Evolutionary conservation across 2,113 vertebrate genomes (phyloP).

Genomic region (Chrysochloris asiatica): DNA sequence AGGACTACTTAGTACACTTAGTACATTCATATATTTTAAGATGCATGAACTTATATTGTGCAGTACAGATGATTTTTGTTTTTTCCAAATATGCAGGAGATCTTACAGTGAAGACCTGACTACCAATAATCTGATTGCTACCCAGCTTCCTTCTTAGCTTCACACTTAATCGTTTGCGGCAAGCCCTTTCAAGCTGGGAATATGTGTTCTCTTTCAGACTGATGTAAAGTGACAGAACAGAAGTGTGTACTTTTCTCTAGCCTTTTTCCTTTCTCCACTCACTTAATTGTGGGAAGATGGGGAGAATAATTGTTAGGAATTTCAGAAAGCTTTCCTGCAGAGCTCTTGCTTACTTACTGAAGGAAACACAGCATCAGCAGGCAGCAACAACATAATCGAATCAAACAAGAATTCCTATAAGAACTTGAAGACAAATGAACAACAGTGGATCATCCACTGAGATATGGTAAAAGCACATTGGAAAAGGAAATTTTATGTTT

Average conservation of each 20-base stretch:
- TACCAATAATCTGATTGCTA: slow-evolving; percentile 7
- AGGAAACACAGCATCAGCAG: background rate
- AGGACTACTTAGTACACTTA: background rate
- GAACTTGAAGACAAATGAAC: background rate
- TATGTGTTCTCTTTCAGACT: slow-evolving; percentile 64
- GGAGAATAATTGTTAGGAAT: slow-evolving; percentile 64
- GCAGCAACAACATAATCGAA: background rate
- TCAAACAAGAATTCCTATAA: background rate
- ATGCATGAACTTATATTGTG: background rate
- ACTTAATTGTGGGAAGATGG: slow-evolving; percentile 61
- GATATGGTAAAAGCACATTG: background rate
- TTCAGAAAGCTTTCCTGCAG: slow-evolving; percentile 50
- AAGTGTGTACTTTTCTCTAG: slow-evolving; percentile 41
- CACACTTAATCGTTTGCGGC: slow-evolving; percentile 57
- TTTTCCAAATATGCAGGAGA: background rate
- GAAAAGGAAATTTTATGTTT: background rate
- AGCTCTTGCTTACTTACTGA: slow-evolving; percentile 49
- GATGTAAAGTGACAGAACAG: slow-evolving; percentile 72
- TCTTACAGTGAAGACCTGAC: background rate
- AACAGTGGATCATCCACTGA: background rate
- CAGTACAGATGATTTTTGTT: background rate
- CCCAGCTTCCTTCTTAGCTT: slow-evolving; percentile 44
- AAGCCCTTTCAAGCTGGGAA: slow-evolving; percentile 2
- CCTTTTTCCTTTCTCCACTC: background rate
- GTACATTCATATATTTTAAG: background rate